phyloP scores from a whole-genome alignment of 2,113 vertebrate genomes.

The Charina bottae region DNA sequence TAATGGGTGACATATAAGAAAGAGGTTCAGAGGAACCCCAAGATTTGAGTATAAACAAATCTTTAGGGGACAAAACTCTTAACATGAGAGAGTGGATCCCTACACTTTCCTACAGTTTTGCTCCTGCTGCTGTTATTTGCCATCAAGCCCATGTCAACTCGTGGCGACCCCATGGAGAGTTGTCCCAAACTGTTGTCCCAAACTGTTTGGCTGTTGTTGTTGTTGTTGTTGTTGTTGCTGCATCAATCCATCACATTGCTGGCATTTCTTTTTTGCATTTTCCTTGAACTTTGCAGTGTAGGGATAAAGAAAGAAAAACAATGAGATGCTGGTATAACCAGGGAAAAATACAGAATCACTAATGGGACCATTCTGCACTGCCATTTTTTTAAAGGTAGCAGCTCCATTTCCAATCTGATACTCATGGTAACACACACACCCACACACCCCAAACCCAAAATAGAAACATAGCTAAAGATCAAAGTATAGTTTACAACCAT shows the following conservation, averaged over 20 bases:
- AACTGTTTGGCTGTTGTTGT: too few relatives aligned
- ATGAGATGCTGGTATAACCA: background rate
- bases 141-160: background rate
- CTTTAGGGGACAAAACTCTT: background rate
- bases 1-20: background rate
- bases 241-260: background rate
- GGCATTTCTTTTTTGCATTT: background rate
- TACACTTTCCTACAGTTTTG: background rate
- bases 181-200: background rate
- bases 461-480: background rate
- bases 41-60: background rate
- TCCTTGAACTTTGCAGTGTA: background rate
- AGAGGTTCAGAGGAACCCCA: background rate
- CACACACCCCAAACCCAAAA: background rate
- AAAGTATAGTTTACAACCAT: background rate
- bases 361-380: background rate
- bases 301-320: background rate
- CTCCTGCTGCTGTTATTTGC: background rate
- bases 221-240: background rate
- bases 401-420: background rate
- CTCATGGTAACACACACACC: background rate
- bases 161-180: background rate
- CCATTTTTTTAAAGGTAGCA: background rate
- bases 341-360: background rate
- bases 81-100: background rate